Conservation (phyloP, 2,113 vertebrate species). For the Proteles cristata region DNA sequence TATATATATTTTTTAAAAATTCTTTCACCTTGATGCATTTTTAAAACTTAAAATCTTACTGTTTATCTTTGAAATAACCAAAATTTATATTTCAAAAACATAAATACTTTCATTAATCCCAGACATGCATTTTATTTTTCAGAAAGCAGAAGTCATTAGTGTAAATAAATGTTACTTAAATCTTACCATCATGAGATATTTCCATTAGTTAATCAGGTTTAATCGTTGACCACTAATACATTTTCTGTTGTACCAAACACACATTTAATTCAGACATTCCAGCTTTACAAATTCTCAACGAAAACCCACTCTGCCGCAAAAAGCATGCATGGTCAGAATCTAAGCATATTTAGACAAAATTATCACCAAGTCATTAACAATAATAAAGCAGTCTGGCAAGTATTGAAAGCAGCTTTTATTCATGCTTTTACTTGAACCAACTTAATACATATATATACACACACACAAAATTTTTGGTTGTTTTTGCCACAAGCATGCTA, state of each 20-base stretch:
- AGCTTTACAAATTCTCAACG: constrained; percentile 79
- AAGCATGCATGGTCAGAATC: constrained; percentile 85
- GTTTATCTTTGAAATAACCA: constrained; percentile 68
- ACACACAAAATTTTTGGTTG: constrained; percentile 55
- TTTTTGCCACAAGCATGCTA: constrained; percentile 83
- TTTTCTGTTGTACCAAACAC: constrained; percentile 80
- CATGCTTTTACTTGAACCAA: constrained; percentile 85
- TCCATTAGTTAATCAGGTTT: constrained; percentile 77
- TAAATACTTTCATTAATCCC: constrained; percentile 58
- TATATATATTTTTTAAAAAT: constrained; percentile 13
- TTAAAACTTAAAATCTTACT: constrained; percentile 15
- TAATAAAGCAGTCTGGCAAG: constrained; percentile 84
- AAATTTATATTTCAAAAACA: constrained; percentile 70
- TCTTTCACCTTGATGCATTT: constrained; percentile 65
- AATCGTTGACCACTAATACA: constrained; percentile 76
- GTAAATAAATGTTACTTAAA: constrained; percentile 68
- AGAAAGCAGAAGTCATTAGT: constrained; percentile 70
- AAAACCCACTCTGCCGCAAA: constrained; percentile 79
- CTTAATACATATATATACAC: constrained; percentile 51
- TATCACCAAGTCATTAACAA: constrained; percentile 81
- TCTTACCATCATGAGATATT: constrained; percentile 74
- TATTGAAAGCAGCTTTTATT: constrained; percentile 87
- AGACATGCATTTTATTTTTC: constrained; percentile 75
- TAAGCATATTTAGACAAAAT: constrained; percentile 84
- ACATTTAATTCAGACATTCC: constrained; percentile 84